Evolutionary conservation across 1,140 invertebrate genomes (phyloP), one percentile per base, ranked within the genome.

Genomic region (Halyomorpha halys): DNA sequence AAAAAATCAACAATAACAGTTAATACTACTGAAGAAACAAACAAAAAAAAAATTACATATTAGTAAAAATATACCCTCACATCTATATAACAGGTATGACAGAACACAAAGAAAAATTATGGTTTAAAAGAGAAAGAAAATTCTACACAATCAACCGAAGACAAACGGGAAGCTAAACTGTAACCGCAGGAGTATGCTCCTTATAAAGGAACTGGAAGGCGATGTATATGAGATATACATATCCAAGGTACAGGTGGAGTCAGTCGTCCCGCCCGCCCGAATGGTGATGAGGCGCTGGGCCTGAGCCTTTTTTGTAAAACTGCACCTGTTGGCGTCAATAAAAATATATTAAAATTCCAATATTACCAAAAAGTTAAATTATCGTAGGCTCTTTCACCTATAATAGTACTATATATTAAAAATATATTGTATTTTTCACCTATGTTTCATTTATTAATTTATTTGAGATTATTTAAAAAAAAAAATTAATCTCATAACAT

Each of bases 191-290:
- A 62, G 49, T 21, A 25, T 27, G 65, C 18, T 66, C 61, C 39
- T 44, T 45, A 30, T 62, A 47, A 19, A 66, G 65, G 61, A 66
- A 66, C 59, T 66, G 65, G 59, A 66, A 66, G 44, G 65, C 59
- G 53, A 66, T 44, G 51, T 66, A 66, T 66, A 66, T 66, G 47
- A 66, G 59, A 62, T 66, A 66, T 44, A 66, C 59, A 62, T 66
- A 66, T 60, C 65, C 65, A 66, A 66, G 65, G 65, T 62, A 66
- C 18, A 62, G 49, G 61, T 66, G 62, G 56, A 66, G 65, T 66
- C 65, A 66, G 60, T 66, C 65, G 23, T 62, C 65, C 53, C 49
- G 62, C 53, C 53, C 53, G 18, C 53, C 53, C 18, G 53, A 23
- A 45, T 65, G 54, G 62, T 64, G 62, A 54, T 60, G 56, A 27